Conservation (phyloP, 2,797 vertebrate species). For the Alosa sapidissima region DNA sequence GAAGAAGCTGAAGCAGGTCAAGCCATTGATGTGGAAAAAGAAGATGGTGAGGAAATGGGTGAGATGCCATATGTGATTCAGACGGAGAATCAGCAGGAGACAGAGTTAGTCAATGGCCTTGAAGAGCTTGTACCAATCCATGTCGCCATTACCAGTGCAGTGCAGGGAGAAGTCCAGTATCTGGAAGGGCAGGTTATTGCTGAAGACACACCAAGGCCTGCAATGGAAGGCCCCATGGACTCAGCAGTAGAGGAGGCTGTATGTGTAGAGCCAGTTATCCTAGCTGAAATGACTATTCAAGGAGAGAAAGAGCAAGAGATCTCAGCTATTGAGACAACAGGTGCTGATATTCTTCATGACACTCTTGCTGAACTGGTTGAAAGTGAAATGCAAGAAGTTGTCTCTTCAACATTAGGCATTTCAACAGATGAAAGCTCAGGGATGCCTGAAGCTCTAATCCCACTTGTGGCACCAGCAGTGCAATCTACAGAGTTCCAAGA, state of each 20-base stretch:
- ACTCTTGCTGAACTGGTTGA: slow-evolving; percentile 38
- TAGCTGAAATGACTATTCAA: slow-evolving; percentile 45
- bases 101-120: slow-evolving; percentile 36
- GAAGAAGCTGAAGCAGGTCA: slow-evolving; percentile 19
- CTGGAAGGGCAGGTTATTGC: slow-evolving; percentile 37
- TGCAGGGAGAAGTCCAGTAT: slow-evolving; percentile 36
- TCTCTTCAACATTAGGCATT: slow-evolving; percentile 39
- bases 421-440: slow-evolving; percentile 40
- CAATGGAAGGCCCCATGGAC: slow-evolving; percentile 21
- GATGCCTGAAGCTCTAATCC: slow-evolving; percentile 40
- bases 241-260: slow-evolving; percentile 48
- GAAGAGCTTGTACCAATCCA: slow-evolving; percentile 42
- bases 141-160: slow-evolving; percentile 33
- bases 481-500: slow-evolving; percentile 54
- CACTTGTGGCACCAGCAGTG: slow-evolving; percentile 31
- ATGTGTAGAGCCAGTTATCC: slow-evolving; percentile 31
- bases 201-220: slow-evolving; percentile 22
- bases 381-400: slow-evolving; percentile 39
- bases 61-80: slow-evolving; percentile 20
- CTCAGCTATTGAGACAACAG: slow-evolving; percentile 34
- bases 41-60: slow-evolving; percentile 21
- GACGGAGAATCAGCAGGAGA: slow-evolving; percentile 30
- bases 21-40: slow-evolving; percentile 24
- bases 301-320: slow-evolving; percentile 44
- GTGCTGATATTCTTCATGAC: slow-evolving; percentile 30